Base-by-base conservation (phyloP, 2,113 vertebrate species). In the Corythoichthys intestinalis region DNA sequence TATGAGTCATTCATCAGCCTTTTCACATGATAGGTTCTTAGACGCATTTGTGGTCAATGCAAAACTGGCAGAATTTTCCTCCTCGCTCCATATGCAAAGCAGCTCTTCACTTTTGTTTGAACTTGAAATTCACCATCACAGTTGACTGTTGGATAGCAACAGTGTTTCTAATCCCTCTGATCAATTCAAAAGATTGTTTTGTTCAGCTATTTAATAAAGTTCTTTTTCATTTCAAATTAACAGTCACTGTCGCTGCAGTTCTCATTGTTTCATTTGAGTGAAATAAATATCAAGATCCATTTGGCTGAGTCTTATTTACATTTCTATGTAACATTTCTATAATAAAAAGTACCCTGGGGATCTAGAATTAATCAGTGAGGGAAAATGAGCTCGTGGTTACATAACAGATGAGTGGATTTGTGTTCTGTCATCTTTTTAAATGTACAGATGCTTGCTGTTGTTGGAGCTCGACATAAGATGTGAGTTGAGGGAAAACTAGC, bases 21-120 rank as follows among this genome's bases (percentile, higher is more conserved):
- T 67, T 64, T 38, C 59, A 52, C 57, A 70, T 20, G n/a, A 44
- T 6, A 69, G 52, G 59, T 64, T 78, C 70, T 80, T 62, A 70
- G 69, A 80, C 80, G 64, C 6, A 77, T 67, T 83, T 81, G 80
- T 77, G 77, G 84, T 78, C 71, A 66, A 91, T 92, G 89, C 86
- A 91, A 91, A 92, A 44, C 73, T 72, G 75, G 10, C 52, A 58
- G 53, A 66, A 88, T 90, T 89, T 91, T 77, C 81, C 82, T 90
- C 78, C 84, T 85, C 85, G 79, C 82, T 76, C 79, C 74, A 67
- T 70, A 92, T 90, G 89, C 88, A 92, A 92, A 92, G 50, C 34
- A 15, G 61, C 77, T 83, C 69, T 53, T 71, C 52, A 41, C 20
- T 58, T 63, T 77, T 38, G 53, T 75, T 60, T 70, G 65, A 71